phyloP scores from a whole-genome alignment of 1,140 invertebrate species.

The Neodiprion pinetum region DNA sequence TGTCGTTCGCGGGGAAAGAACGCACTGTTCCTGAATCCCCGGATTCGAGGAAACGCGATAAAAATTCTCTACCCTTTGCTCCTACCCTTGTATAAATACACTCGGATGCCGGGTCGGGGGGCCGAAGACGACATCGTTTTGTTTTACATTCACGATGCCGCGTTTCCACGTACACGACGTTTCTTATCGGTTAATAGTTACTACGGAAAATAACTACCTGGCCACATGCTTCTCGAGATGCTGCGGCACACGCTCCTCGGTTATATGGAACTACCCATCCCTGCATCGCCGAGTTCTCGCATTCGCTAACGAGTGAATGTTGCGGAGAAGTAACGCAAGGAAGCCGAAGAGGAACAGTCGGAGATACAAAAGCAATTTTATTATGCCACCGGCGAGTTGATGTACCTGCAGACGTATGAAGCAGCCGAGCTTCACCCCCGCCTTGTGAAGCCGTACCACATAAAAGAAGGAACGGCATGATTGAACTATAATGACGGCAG shows the following conservation, averaged over 20 bases:
- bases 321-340: constrained; percentile 23
- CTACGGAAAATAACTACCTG: not conserved
- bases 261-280: too few relatives aligned
- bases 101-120: not conserved
- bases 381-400: constrained; percentile 49
- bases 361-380: constrained; percentile 54
- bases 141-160: not conserved
- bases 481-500: constrained; percentile 53
- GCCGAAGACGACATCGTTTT: not conserved
- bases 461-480: constrained; percentile 49
- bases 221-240: not conserved
- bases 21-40: not conserved
- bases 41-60: not conserved
- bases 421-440: constrained; percentile 25
- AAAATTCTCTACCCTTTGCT: constrained; percentile 17
- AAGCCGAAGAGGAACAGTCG: constrained; percentile 48
- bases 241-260: not conserved
- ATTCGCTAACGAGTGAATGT: too few relatives aligned
- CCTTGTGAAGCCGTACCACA: constrained; percentile 43
- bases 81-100: constrained; percentile 1
- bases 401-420: constrained; percentile 52
- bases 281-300: too few relatives aligned
- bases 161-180: not conserved
- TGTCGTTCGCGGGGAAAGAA: constrained; percentile 12
- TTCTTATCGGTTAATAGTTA: constrained; percentile 3